Conservation (phyloP, 2,888 invertebrate species). For the Oxystoma pomonae region DNA sequence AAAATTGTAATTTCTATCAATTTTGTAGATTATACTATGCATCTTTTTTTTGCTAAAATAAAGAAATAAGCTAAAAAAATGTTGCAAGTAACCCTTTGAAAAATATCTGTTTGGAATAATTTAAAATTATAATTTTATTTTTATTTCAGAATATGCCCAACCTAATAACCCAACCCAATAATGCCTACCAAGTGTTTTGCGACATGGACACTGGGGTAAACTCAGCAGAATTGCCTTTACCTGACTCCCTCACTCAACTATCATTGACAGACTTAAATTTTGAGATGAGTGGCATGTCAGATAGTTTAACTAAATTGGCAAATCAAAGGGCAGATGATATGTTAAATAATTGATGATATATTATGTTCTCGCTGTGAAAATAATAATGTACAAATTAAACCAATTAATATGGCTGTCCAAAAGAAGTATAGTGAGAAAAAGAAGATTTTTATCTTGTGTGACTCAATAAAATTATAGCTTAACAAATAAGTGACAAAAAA, state of each 20-base stretch:
- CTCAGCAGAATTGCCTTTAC: constrained; percentile 12
- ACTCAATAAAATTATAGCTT: too few relatives aligned
- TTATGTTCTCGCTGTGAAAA: too few relatives aligned
- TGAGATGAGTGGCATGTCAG: constrained; percentile 46
- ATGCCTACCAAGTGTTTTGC: too few relatives aligned
- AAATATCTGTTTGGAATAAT: not conserved
- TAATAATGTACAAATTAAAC: too few relatives aligned
- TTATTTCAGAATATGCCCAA: not conserved
- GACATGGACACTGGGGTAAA: not conserved
- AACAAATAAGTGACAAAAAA: too few relatives aligned
- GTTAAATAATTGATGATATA: too few relatives aligned
- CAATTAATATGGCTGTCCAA: too few relatives aligned
- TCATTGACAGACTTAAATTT: constrained; percentile 46
- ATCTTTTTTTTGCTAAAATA: not conserved
- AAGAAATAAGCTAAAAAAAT: not conserved
- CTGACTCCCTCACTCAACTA: constrained; percentile 41
- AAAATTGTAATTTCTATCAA: too few relatives aligned
- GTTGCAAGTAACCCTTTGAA: not conserved
- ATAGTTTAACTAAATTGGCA: constrained; percentile 50
- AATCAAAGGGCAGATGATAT: not conserved
- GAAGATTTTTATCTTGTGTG: too few relatives aligned
- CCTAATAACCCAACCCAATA: not conserved
- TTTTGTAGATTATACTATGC: too few relatives aligned
- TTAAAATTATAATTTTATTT: not conserved
- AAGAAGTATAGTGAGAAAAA: too few relatives aligned